Base-by-base conservation (phyloP, 2,113 vertebrate species). In the Cynopterus brachyotis region DNA sequence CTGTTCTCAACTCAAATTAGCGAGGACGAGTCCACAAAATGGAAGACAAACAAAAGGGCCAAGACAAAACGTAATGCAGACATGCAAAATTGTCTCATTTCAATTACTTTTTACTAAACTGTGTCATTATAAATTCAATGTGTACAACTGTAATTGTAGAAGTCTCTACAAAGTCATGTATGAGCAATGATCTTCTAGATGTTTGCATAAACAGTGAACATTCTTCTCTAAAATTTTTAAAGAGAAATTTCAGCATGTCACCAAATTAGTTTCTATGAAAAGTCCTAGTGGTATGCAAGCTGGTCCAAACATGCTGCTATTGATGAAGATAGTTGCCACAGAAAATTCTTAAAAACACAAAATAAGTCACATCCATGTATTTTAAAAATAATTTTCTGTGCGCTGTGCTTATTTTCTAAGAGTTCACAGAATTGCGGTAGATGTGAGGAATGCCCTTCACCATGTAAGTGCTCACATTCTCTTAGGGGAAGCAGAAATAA, bases 231-330 rank as follows among this genome's bases (percentile, higher is more conserved):
- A 59, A 40, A 59, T 53, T 79, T 95, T 82, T 42, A 40, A 66
- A 45, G 67, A 22, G 50, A 47, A n/a, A 24, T 55, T 53, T 30
- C 28, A 72, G 53, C 1, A 7, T 6, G 15, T 32, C 6, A 4
- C 22, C 7, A 13, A 47, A 45, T 73, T 26, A 5, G 17, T 16
- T 12, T 80, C 66, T 45, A 35, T 0, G 22, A 47, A 70, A 42
- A 66, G 10, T 13, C 9, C 26, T 2, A 20, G 20, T 15, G 50
- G 9, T 30, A 12, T 30, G 22, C 16, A 0, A n/a, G 28, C 22
- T 28, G 9, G 24, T 22, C 62, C n/a, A 28, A 15, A 59, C 0
- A 1, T 9, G 2, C 20, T 19, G 3, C 10, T 40, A 13, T 7
- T 10, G 60, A 53, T 32, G 47, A 82, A 47, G 28, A 84, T 6